These are phyloP conservation scores for Drosophila rubida DNA, from an alignment of 2,888 invertebrate genomes.

Conservation along the genomic window DNA sequence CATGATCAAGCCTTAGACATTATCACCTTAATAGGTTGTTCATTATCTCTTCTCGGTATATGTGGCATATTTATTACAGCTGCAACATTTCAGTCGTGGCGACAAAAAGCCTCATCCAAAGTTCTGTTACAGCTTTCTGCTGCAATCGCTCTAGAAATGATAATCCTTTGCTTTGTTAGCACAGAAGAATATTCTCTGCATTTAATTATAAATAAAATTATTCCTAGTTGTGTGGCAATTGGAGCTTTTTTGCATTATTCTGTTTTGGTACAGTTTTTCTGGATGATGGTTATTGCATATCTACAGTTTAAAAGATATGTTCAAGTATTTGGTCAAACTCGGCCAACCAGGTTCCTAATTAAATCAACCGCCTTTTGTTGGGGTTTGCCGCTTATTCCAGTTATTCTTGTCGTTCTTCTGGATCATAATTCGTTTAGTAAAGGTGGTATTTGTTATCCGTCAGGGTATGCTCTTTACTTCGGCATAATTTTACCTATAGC, in stretches of 20 bases:
- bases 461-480: slow-evolving; percentile 85
- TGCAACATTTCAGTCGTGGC: slow-evolving; percentile 87
- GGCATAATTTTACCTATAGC: slow-evolving; percentile 86
- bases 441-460: slow-evolving; percentile 86
- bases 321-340: slow-evolving; percentile 86
- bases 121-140: slow-evolving; percentile 88
- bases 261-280: slow-evolving; percentile 89
- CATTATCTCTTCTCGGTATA: slow-evolving; percentile 87
- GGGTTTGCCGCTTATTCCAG: slow-evolving; percentile 87
- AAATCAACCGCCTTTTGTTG: slow-evolving; percentile 88
- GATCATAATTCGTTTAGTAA: slow-evolving; percentile 86
- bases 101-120: slow-evolving; percentile 88
- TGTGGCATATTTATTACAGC: slow-evolving; percentile 87
- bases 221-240: slow-evolving; percentile 86
- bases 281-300: slow-evolving; percentile 90
- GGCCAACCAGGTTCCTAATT: slow-evolving; percentile 87
- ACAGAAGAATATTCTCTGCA: slow-evolving; percentile 79
- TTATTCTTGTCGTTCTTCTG: slow-evolving; percentile 85
- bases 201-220: slow-evolving; percentile 76
- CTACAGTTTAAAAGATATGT: slow-evolving; percentile 89
- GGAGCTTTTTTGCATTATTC: slow-evolving; percentile 89
- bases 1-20: slow-evolving; percentile 85
- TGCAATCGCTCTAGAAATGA: slow-evolving; percentile 87
- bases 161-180: slow-evolving; percentile 83
- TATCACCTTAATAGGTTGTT: slow-evolving; percentile 87